A percentile compares a stretch with the other conserved stretches of the same genome.
phyloP scores from a whole-genome alignment of 2,888 invertebrate species.

The Micoletzkya japonica region DNA sequence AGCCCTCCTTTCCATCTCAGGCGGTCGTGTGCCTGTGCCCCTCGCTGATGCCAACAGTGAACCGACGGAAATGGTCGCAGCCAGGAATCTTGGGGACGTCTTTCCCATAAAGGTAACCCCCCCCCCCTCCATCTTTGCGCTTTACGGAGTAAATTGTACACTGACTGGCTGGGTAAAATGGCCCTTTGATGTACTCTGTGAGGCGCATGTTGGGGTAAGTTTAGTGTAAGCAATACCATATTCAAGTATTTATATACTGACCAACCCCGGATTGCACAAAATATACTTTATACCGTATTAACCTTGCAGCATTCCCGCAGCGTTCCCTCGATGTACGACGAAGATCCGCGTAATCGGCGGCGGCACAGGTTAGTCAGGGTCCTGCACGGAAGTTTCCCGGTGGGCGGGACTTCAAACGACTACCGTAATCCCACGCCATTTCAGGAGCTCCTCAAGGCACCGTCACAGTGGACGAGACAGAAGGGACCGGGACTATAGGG shows the following conservation, averaged over 20 bases:
- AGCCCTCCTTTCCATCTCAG: slow-evolving; percentile 27
- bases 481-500: slow-evolving; percentile 30
- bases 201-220: too few species aligned
- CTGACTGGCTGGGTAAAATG: too few species aligned
- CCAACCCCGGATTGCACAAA: too few species aligned
- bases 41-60: slow-evolving; percentile 42
- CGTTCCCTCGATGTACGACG: slow-evolving; percentile 55
- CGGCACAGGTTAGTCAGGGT: slow-evolving; percentile 18
- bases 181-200: too few species aligned
- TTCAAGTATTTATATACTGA: too few species aligned
- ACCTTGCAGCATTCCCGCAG: slow-evolving; percentile 50
- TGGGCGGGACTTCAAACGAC: too few species aligned
- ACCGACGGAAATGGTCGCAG: slow-evolving; percentile 28
- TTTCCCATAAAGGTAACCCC: slow-evolving; percentile 7
- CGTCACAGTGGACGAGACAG: too few species aligned
- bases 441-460: slow-evolving; percentile 45
- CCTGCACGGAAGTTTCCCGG: too few species aligned
- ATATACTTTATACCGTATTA: too few species aligned
- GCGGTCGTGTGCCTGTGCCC: slow-evolving; percentile 13
- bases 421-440: slow-evolving; percentile 24
- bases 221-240: too few species aligned
- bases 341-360: slow-evolving; percentile 38
- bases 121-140: too few species aligned
- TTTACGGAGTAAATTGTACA: too few species aligned
- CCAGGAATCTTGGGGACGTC: slow-evolving; percentile 11